Conservation (phyloP, 2,797 vertebrate genomes). For the Myoxocephalus aenaeus region DNA sequence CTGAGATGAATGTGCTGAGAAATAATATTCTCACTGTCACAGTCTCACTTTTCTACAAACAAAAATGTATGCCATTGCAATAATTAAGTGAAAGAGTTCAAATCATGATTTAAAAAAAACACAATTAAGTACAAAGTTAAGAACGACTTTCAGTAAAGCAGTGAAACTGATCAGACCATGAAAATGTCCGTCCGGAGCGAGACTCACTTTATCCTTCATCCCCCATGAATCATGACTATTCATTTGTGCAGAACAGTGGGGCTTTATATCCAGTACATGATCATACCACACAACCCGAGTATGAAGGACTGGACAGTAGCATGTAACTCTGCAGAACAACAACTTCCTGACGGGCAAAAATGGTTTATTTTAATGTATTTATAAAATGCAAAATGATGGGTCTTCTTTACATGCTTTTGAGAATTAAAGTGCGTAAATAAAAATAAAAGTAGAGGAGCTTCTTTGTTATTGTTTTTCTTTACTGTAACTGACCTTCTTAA, state of each 20-base stretch:
- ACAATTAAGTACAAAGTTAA: not conserved
- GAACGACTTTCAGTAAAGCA: conserved; percentile 9
- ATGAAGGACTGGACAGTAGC: conserved; percentile 43
- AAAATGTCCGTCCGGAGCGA: conserved; percentile 45
- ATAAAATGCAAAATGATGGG: not conserved
- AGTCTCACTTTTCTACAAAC: not conserved
- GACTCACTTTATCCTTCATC: conserved; percentile 48
- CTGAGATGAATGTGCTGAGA: not conserved
- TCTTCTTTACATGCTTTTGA: not conserved
- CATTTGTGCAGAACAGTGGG: conserved; percentile 68
- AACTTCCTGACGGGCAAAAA: conserved; percentile 12
- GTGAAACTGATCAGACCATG: conserved; percentile 25
- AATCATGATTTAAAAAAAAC: not conserved
- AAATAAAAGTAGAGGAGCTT: not conserved
- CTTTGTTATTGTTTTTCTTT: not conserved
- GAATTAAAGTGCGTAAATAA: not conserved
- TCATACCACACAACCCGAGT: conserved; percentile 51
- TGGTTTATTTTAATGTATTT: not conserved
- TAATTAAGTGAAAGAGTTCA: not conserved
- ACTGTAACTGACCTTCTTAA: conserved; percentile 24
- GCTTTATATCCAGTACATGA: conserved; percentile 71
- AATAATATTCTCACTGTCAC: not conserved
- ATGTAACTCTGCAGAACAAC: conserved; percentile 25
- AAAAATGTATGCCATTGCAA: not conserved
- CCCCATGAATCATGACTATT: conserved; percentile 71